Base-by-base conservation (phyloP, 2,113 vertebrate species). In the Clinocottus analis region DNA sequence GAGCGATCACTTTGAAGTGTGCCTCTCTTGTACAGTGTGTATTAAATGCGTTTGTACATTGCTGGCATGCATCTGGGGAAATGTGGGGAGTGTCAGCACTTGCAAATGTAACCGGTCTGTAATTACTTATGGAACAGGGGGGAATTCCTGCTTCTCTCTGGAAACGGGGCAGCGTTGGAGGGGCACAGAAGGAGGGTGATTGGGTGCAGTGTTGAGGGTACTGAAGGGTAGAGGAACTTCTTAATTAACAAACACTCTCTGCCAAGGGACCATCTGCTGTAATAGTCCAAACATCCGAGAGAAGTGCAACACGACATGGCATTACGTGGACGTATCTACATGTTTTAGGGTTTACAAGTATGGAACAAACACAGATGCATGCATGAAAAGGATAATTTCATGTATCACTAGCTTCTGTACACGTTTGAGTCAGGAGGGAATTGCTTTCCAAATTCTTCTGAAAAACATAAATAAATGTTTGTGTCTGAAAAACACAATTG, bases 161-260 rank as follows among this genome's bases (percentile, higher is more conserved):
- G 70, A 83, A 82, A 60, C 47, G 65, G 78, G 79, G 84, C 77
- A 74, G 64, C 29, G 23, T 80, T 70, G 5, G 49, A 84, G 74
- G 75, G 83, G 79, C 87, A 75, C 86, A 87, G 85, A 67, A 84
- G 89, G 86, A 81, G 85, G 85, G 86, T 77, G 83, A 88, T 80
- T 85, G 85, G 84, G 47, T 86, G 70, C 77, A 73, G 80, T 29
- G 72, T 61, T 53, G 69, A 76, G 84, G 75, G 86, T 85, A 89
- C 80, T 90, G 88, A 77, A 84, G 86, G 79, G 82, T 77, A 89
- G 77, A 88, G 79, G 53, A 86, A 90, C 80, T 85, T 91, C 86
- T 92, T 92, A 92, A 93, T 90, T 92, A 93, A 87, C 74, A 79
- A 89, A 88, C 58, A 62, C 76, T 86, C 76, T 89, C 90, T 78